Conservation (phyloP, 2,113 vertebrate species). For the Paradoxurus hermaphroditus region DNA sequence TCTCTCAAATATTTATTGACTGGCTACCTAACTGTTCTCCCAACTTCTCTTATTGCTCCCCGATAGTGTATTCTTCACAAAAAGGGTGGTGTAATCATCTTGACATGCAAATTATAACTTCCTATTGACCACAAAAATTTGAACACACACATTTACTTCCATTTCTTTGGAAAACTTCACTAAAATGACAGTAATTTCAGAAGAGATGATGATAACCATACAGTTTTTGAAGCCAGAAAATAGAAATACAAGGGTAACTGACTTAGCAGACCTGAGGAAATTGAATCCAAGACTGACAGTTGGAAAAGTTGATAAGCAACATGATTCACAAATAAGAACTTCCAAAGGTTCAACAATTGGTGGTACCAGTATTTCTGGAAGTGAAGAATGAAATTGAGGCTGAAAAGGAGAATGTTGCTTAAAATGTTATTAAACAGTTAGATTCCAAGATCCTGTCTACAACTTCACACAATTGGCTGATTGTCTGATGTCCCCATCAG, state of each 20-base stretch:
- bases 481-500: not conserved
- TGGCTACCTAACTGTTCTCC: not conserved
- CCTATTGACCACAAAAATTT: constrained; percentile 14
- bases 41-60: not conserved
- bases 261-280: constrained; percentile 11
- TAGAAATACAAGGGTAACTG: constrained; percentile 27
- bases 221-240: constrained; percentile 33
- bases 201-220: not conserved
- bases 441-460: not conserved
- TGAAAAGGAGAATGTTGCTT: constrained; percentile 10
- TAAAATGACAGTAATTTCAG: constrained; percentile 31
- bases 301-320: not conserved
- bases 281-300: constrained; percentile 16
- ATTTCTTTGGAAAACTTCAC: not conserved
- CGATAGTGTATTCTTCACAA: constrained; percentile 23
- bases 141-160: constrained; percentile 12
- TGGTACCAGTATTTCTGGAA: not conserved
- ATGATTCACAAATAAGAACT: constrained; percentile 26
- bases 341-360: not conserved
- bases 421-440: constrained; percentile 3
- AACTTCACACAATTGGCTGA: not conserved
- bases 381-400: not conserved
- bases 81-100: constrained; percentile 32
- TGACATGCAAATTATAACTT: constrained; percentile 35
- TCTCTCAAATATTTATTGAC: constrained; percentile 9